These are phyloP conservation scores for Trachymyrmex cornetzi DNA, from an alignment of 1,140 invertebrate species.

Conservation along the genomic window DNA sequence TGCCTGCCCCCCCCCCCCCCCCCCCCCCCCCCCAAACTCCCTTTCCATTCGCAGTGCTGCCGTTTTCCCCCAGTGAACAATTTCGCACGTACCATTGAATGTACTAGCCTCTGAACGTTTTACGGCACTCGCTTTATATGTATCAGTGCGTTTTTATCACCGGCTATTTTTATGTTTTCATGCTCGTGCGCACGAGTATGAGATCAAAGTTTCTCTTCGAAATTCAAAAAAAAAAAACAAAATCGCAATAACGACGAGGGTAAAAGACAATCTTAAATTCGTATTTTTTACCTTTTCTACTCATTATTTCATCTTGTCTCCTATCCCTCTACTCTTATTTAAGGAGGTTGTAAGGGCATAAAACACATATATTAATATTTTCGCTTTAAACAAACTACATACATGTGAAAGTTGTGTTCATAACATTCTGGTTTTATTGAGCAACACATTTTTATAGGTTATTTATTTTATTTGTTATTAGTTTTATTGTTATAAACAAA, in stretches of 20 bases:
- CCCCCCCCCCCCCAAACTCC: no score
- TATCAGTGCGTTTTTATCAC: conserved; percentile 59
- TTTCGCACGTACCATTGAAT: conserved; percentile 63
- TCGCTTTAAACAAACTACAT: no score
- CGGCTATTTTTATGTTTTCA: conserved; percentile 61
- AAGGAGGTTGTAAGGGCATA: no score
- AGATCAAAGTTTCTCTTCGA: conserved; percentile 56
- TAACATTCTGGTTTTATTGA: no score
- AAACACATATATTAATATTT: no score
- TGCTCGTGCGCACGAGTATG: conserved; percentile 30
- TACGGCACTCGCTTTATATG: conserved; percentile 62
- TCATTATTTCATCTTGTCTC: neutral
- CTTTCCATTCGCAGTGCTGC: conserved; percentile 37
- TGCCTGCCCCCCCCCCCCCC: no score
- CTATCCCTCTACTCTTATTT: neutral
- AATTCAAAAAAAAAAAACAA: conserved; percentile 42
- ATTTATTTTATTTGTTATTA: no score
- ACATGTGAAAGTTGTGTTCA: no score
- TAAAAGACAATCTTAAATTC: conserved; percentile 26
- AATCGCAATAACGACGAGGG: neutral
- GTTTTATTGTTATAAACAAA: no score
- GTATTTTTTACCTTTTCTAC: neutral
- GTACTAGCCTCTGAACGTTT: conserved; percentile 63
- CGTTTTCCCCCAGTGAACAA: conserved; percentile 61
- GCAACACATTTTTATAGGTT: no score